Conservation (phyloP, 2,888 invertebrate genomes). For the Lypha dubia region DNA sequence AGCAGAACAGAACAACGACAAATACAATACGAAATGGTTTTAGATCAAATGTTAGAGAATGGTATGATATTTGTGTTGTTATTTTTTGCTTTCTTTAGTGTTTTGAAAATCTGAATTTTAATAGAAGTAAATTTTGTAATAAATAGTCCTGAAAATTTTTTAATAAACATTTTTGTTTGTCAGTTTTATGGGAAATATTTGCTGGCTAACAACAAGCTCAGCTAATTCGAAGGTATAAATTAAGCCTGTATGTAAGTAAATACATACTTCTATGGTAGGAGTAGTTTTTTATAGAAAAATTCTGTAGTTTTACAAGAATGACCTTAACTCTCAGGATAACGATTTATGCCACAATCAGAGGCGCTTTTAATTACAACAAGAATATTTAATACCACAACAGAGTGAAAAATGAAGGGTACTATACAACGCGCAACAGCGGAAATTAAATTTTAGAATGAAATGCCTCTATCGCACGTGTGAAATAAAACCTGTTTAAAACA, state of each 20-base stretch:
- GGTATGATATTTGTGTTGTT: conserved; percentile 25
- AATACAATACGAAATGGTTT: conserved; percentile 40
- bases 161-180: conserved; percentile 57
- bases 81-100: background rate
- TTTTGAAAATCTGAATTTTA: conserved; percentile 51
- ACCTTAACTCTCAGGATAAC: conserved; percentile 56
- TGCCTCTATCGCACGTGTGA: no score
- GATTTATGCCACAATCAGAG: conserved; percentile 3
- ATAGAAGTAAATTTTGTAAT: conserved; percentile 66
- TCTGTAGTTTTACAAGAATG: conserved; percentile 54
- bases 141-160: conserved; percentile 51
- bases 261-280: no score
- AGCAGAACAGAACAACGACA: conserved; percentile 22
- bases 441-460: no score
- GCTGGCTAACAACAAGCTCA: background rate
- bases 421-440: no score
- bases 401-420: no score
- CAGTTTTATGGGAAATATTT: conserved; percentile 38
- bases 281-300: no score
- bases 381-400: background rate
- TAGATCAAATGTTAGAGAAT: conserved; percentile 47
- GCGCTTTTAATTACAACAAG: conserved; percentile 6
- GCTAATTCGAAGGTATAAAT: background rate
- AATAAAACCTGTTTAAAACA: no score
- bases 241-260: no score